These are phyloP conservation scores for Forpus xanthops DNA, from an alignment of 2,797 vertebrate genomes.

Conservation along the genomic window DNA sequence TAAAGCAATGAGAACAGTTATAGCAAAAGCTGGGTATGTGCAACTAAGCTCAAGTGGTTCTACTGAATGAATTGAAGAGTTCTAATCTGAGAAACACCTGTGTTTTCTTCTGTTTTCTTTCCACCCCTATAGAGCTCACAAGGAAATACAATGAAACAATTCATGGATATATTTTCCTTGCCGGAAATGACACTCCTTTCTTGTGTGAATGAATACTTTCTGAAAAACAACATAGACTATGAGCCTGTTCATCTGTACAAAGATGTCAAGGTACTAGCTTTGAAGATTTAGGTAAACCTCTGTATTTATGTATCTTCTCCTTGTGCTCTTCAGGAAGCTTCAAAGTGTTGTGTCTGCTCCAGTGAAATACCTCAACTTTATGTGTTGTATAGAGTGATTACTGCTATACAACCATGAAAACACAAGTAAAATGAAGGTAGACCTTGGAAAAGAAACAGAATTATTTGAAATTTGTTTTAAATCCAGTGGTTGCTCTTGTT, in stretches of 20 bases:
- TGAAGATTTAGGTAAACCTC: not conserved
- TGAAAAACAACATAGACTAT: constrained; percentile 97
- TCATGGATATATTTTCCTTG: constrained; percentile 98
- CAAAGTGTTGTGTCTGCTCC: not conserved
- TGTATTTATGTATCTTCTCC: not conserved
- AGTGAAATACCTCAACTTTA: not conserved
- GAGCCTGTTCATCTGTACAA: constrained; percentile 98
- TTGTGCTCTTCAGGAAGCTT: not conserved
- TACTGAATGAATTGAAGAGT: not conserved
- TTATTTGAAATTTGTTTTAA: not conserved
- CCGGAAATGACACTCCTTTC: constrained; percentile 96
- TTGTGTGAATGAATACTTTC: constrained; percentile 97
- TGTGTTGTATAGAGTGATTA: not conserved
- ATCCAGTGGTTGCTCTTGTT: not conserved
- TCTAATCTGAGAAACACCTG: not conserved
- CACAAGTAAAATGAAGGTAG: not conserved
- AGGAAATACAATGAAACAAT: constrained; percentile 96
- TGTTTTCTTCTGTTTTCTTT: not conserved
- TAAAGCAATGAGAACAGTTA: not conserved
- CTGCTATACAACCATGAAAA: not conserved
- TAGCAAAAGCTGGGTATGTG: not conserved
- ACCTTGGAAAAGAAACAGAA: not conserved
- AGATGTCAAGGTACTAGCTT: constrained; percentile 89
- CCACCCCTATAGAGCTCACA: constrained; percentile 86
- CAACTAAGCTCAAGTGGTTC: not conserved